These are phyloP conservation scores for Dolichotis patagonum DNA, from an alignment of 2,113 vertebrate genomes.

Conservation along the genomic window DNA sequence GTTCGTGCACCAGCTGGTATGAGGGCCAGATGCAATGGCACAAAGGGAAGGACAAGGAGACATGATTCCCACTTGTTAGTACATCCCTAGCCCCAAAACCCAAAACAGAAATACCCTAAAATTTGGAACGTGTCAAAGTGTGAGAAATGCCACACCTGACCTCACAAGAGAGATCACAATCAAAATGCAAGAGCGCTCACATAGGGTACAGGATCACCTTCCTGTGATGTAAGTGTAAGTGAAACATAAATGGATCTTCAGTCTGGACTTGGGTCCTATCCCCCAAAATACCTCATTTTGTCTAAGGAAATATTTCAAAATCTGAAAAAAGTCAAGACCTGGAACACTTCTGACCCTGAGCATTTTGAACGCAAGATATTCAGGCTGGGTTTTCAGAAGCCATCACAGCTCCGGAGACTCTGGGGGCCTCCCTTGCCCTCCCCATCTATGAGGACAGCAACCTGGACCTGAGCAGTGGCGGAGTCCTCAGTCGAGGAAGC, in stretches of 20 bases:
- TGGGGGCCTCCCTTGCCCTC: not conserved
- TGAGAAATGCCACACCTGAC: not conserved
- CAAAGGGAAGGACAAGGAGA: not conserved
- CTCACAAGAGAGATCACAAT: not conserved
- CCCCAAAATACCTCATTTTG: not conserved
- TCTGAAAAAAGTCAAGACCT: not conserved
- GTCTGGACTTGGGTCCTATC: not conserved
- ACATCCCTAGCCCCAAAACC: too few species aligned
- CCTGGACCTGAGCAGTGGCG: fast-evolving
- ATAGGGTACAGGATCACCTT: not conserved
- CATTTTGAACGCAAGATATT: not conserved
- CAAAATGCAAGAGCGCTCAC: not conserved
- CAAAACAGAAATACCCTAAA: not conserved
- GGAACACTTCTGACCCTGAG: not conserved
- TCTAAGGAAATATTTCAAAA: not conserved
- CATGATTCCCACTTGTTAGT: not conserved
- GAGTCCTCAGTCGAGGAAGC: not conserved
- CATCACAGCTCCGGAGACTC: too few species aligned
- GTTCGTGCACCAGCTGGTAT: fast-evolving
- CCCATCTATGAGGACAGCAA: not conserved
- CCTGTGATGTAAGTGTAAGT: not conserved
- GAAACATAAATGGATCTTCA: not conserved
- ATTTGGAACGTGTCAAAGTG: not conserved
- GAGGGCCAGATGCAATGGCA: too few species aligned
- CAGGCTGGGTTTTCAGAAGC: not conserved